Evolutionary conservation across 2,113 vertebrate genomes (phyloP).

Genomic region (Odontophorus gujanensis): DNA sequence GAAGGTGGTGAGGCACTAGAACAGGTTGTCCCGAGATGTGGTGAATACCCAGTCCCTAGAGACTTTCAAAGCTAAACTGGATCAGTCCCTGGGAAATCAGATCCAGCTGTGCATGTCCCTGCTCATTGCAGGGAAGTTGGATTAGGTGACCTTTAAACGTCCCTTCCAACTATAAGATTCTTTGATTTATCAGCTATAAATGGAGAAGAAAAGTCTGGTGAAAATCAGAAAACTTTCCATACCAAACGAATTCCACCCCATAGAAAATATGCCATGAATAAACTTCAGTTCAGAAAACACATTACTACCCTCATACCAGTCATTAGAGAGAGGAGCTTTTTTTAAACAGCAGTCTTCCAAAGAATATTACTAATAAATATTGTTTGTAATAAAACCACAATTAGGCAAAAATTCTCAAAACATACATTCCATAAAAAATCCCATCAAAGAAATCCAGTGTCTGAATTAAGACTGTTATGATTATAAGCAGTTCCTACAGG

Average conservation of each 20-base stretch:
- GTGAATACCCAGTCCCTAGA: too few species aligned
- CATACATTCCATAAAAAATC: not conserved
- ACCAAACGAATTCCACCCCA: not conserved
- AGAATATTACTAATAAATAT: not conserved
- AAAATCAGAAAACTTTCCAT: not conserved
- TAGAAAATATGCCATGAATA: not conserved
- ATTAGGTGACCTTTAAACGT: too few species aligned
- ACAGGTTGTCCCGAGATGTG: too few species aligned
- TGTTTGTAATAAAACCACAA: not conserved
- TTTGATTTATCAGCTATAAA: not conserved
- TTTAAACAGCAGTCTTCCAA: not conserved
- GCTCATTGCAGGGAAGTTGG: too few species aligned
- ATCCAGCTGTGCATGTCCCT: too few species aligned
- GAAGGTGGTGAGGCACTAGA: too few species aligned
- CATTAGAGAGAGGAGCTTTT: not conserved
- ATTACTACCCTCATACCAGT: not conserved
- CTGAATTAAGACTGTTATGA: not conserved
- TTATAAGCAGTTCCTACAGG: not conserved
- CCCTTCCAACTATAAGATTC: too few species aligned
- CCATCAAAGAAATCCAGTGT: not conserved
- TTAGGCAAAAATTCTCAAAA: not conserved
- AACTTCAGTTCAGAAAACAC: not conserved
- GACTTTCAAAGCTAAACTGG: too few species aligned
- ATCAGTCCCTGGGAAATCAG: too few species aligned
- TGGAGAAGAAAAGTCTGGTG: accelerated